Base-by-base conservation (phyloP, 2,797 vertebrate genomes). In the Acomys russatus region DNA sequence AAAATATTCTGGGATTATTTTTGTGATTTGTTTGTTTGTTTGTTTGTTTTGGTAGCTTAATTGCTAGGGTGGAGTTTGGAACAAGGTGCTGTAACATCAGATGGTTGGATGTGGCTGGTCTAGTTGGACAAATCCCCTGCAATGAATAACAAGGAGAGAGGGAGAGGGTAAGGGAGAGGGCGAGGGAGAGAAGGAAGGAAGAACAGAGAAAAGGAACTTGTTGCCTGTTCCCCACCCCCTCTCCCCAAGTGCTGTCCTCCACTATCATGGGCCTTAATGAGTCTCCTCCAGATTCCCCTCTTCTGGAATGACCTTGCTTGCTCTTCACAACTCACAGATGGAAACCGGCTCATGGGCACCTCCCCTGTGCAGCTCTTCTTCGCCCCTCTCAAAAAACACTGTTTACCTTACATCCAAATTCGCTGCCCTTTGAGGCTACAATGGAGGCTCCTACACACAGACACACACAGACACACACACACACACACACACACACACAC, bases 401-500 rank as follows among this genome's bases (percentile, higher is more conserved):
- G 54, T 86, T 95, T 73, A 35, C 59, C 59, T 95, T 59, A 35
- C 54, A 64, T 73, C 80, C 88, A 44, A 18, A 88, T 28, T 49
- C 71, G 61, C 85, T 64, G 88, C 79, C 51, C 68, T 90, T 73
- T 76, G 91, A 74, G 88, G 66, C 44, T n/a, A n/a, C 22, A 22
- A 51, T 49, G 6, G 88, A 96, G 51, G 44, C 68, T 87, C 77
- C 87, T 54, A 95, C 86, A 94, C 96, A 97, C 91, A 44, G 3
- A 44, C 44, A 44, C 44, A 44, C 44, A 44, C 44, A n/a, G n/a
- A n/a, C n/a, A n/a, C n/a, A n/a, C n/a, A n/a, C n/a, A n/a, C n/a
- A n/a, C n/a, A n/a, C n/a, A n/a, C n/a, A 44, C 44, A 44, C 44
- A 44, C 44, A 44, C 44, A 44, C 44, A 44, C 44, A 44, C 44